Evolutionary conservation across 2,113 vertebrate genomes (phyloP).

Genomic region (Diadophis punctatus): DNA sequence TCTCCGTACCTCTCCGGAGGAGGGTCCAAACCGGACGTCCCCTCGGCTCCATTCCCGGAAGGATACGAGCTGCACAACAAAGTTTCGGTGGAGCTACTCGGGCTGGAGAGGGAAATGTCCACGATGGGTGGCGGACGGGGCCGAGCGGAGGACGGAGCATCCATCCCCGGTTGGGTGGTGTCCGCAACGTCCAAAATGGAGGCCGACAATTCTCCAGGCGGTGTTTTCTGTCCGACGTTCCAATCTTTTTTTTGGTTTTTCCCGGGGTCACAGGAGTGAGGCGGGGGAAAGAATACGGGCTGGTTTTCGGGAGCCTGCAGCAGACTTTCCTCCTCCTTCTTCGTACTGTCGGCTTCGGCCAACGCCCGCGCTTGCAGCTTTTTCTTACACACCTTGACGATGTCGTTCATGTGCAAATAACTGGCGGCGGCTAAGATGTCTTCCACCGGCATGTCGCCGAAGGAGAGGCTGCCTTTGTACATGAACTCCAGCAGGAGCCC

Average conservation of each 20-base stretch:
- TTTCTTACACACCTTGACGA: slow-evolving; percentile 90
- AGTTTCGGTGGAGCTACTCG: slow-evolving; percentile 85
- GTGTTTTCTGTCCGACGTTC: slow-evolving; percentile 11
- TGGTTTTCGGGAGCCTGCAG: slow-evolving; percentile 25
- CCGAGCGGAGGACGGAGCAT: slow-evolving; percentile 37
- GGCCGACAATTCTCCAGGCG: slow-evolving; percentile 17
- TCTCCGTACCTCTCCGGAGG: slow-evolving; percentile 48
- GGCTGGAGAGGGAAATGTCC: slow-evolving; percentile 75
- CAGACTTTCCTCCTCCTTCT: slow-evolving; percentile 75
- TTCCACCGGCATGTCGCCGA: slow-evolving; percentile 81
- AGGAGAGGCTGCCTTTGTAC: slow-evolving; percentile 85
- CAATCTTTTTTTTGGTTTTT: slow-evolving; percentile 36
- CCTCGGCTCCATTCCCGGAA: slow-evolving; percentile 13
- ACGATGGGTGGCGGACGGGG: slow-evolving; percentile 26
- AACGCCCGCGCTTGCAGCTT: slow-evolving; percentile 80
- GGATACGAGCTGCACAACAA: slow-evolving; percentile 48
- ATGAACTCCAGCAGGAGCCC: slow-evolving; percentile 89
- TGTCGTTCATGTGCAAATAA: slow-evolving; percentile 95
- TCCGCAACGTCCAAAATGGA: slow-evolving; percentile 73
- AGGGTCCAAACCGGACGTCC: slow-evolving; percentile 38
- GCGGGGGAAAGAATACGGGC: neutral
- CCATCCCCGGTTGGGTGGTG: slow-evolving; percentile 89
- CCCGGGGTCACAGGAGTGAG: slow-evolving; percentile 22
- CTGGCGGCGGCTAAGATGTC: slow-evolving; percentile 92
- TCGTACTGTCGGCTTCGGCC: slow-evolving; percentile 91